phyloP scores from a whole-genome alignment of 2,888 invertebrate genomes.

The Drosophila diplacantha region DNA sequence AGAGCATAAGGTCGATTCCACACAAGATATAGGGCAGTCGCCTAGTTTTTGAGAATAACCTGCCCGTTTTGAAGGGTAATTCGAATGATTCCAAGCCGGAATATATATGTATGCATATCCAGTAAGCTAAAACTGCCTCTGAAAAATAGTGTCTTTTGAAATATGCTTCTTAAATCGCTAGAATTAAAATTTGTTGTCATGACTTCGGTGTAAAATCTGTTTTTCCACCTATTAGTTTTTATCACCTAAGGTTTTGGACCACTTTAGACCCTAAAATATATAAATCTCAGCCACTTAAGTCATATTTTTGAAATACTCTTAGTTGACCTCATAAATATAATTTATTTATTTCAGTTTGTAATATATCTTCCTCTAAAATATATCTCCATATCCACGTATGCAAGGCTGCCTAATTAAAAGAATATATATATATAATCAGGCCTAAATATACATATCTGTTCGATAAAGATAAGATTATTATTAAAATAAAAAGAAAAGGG shows the following conservation, averaged over 20 bases:
- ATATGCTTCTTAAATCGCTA: not conserved
- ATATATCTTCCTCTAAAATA: not conserved
- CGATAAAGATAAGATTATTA: conserved; percentile 22
- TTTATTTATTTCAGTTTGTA: not conserved
- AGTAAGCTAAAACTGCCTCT: not conserved
- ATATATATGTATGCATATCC: too few species aligned
- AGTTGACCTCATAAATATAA: not conserved
- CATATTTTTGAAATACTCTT: too few species aligned
- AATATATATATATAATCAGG: conserved; percentile 7
- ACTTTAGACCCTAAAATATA: not conserved
- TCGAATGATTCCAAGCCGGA: too few species aligned
- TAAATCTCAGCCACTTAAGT: not conserved
- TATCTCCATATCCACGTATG: conserved; percentile 1
- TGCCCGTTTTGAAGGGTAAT: not conserved
- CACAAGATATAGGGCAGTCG: not conserved
- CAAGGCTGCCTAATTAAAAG: conserved; percentile 15
- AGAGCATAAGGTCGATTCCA: conserved; percentile 8
- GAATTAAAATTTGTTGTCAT: too few species aligned
- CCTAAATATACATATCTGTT: conserved; percentile 1
- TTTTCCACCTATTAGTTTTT: not conserved
- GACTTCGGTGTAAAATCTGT: too few species aligned
- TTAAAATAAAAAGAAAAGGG: not conserved
- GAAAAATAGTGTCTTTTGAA: not conserved
- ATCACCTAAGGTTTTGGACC: not conserved
- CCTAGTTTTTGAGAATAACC: not conserved